Percentiles rank a stretch among this genome's conserved stretches.
These are phyloP conservation scores for Brachypodius melanocephalos DNA, from an alignment of 2,113 vertebrate genomes.

Conservation along the genomic window DNA sequence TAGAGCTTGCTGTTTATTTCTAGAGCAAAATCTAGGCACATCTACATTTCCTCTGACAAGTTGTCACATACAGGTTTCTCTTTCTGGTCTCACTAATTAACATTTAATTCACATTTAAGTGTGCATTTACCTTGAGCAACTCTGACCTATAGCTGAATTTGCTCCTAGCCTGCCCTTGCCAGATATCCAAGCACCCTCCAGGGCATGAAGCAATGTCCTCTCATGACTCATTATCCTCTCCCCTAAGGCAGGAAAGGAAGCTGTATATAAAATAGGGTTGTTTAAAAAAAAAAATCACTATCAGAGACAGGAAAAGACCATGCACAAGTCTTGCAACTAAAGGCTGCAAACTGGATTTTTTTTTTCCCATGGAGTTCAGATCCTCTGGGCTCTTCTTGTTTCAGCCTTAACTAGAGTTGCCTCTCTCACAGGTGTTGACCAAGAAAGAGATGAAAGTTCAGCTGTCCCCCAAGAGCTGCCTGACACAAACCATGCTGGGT, in stretches of 20 bases:
- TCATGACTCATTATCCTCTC: not conserved
- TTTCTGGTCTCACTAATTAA: not conserved
- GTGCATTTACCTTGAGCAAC: not conserved
- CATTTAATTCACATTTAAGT: not conserved
- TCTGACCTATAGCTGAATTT: not conserved
- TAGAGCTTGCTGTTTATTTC: not conserved
- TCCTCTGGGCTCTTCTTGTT: not conserved
- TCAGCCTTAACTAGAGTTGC: not conserved
- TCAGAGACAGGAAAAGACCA: not conserved
- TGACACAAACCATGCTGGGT: not conserved
- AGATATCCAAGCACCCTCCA: not conserved
- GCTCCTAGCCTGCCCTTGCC: not conserved
- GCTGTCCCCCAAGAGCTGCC: not conserved
- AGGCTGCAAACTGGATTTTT: not conserved
- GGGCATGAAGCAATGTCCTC: not conserved
- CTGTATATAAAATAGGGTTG: not conserved
- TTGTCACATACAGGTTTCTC: not conserved
- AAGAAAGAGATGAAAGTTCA: not conserved
- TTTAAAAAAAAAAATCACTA: not conserved
- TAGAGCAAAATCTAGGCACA: not conserved
- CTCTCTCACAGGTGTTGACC: not conserved
- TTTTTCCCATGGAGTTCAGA: not conserved
- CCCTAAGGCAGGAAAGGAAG: not conserved
- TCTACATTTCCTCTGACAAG: not conserved
- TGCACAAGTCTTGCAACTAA: not conserved